Evolutionary conservation across 1,140 invertebrate species (phyloP), one percentile per base, ranked within the genome.

Genomic region (Asbolus verrucosus): DNA sequence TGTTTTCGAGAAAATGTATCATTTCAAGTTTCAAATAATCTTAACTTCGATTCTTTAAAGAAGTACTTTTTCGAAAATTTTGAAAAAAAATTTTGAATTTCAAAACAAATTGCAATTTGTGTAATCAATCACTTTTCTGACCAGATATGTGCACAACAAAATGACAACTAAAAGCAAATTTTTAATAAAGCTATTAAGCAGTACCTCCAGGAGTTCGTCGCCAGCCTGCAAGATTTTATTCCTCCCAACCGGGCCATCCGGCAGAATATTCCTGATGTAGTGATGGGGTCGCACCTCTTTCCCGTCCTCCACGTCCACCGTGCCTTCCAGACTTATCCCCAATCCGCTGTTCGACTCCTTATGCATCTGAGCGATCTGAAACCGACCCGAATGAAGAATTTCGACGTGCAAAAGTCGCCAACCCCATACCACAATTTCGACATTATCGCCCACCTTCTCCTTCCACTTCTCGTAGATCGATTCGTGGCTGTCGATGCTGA

Each of bases 291-390:
- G 85, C 69, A 93, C 87, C 85, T 94, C 90, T 72, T 85, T 84
- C 0, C 91, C 92, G 67, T 87, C 88, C 74, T 90, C 87, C 11
- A 93, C 90, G 73, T 93, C 89, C 9, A 94, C 94, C 0, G 94
- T 96, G 3, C 94, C 94, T 81, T 96, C 94, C 39, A 96, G 81
- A 50, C 91, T 93, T 41, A 96, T 94, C 0, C 94, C 94, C 6
- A 96, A 82, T 0, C 94, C 94, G 54, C 90, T 90, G 18, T 88
- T 86, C 54, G 85, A 82, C 70, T 89, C 89, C 81, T 92, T 92
- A 73, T 84, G 86, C 80, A 90, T 77, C 78, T 91, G 87, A 24
- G 89, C 88, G 72, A 91, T 87, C 87, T 89, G 70, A 54, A 77
- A 69, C 11, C 3, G 2, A 33, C 14, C 21, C 15, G 1, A n/a